Evolutionary conservation across 2,113 vertebrate species (phyloP), one percentile per base, ranked within the genome.

Genomic region (Anolis sagrei): DNA sequence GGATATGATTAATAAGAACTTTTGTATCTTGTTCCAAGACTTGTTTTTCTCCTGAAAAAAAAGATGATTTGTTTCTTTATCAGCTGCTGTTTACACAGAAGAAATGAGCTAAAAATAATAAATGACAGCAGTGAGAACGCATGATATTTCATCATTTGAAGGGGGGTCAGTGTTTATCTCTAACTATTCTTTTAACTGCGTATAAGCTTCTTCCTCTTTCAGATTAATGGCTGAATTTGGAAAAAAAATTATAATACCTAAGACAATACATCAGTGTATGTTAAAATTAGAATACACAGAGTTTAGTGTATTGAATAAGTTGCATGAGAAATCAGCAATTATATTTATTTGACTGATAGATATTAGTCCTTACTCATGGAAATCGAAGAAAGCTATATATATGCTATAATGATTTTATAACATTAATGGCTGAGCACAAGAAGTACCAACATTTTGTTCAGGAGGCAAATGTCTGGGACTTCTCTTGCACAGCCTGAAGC

Each of bases 41-140:
- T 73, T 86, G 54, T 86, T 92, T 80, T 68, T 61, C n/a, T 76
- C 3, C 68, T 81, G 83, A 68, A 7, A 83, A 62, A 83, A 70
- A 1, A 62, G 25, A 29, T 39, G 54, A 86, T 80, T 74, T 72
- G 66, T 51, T n/a, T 27, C 6, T n/a, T 82, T 73, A 66, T 64
- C 75, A 72, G 32, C 29, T 73, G 61, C 82, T 84, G 83, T n/a
- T 75, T 14, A 80, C 19, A 54, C 5, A 68, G n/a, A 74, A 82
- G 78, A 89, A 84, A 81, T 86, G 61, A 48, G 0, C 2, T 25
- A 23, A 85, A 82, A 89, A 51, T 64, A 81, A 61, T 7, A 72
- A 82, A 14, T 82, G 84, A 32, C 1, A 54, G 34, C 23, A 74
- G 1, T 73, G 70, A 87, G 85, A 90, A 86, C 79, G 27, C 8